Evolutionary conservation across 2,888 invertebrate species (phyloP), one percentile per base, ranked within the genome.

Genomic region (Gari tellinella): DNA sequence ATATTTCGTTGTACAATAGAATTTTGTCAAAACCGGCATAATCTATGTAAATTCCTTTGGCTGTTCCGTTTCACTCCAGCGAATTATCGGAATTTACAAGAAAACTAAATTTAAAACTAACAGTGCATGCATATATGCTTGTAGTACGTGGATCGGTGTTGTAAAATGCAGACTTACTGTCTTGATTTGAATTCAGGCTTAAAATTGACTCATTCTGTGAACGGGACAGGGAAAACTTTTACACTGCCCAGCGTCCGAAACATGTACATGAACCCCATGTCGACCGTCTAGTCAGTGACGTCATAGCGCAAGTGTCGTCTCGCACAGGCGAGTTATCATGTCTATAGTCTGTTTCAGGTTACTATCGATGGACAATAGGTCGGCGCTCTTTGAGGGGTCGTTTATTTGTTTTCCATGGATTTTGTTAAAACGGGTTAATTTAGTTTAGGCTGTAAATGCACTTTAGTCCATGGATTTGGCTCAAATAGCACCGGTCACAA

Each of bases 261-360:
- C 14, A 38, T 21, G 48, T 40, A 45, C 26, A 31, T 60, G 45
- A 21, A 45, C 56, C 52, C 15, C 45, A 49, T 63, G 51, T 56
- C 25, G 52, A 75, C 76, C 79, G 86, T 86, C 86, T 86, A 74
- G 84, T 64, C 83, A 65, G 60, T 83, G 84, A 84, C 84, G 83
- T 84, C 84, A 84, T 57, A n/a, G n/a, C 61, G 76, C 81, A 75
- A 69, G 82, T 62, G 83, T 81, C 70, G 73, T 73, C 70, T 73
- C 64, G 67, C 67, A 49, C 67, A 53, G 64, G 61, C 63, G 62
- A 56, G 52, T 51, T 48, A 40, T 58, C 7, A 37, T 43, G 78
- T 73, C 78, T 78, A 78, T 69, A 78, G 78, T 73, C 73, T 67
- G 70, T 78, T 70, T 73, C 78, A 53, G n/a, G n/a, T n/a, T n/a